phyloP scores from a whole-genome alignment of 1,140 invertebrate species.

The Sinella curviseta region DNA sequence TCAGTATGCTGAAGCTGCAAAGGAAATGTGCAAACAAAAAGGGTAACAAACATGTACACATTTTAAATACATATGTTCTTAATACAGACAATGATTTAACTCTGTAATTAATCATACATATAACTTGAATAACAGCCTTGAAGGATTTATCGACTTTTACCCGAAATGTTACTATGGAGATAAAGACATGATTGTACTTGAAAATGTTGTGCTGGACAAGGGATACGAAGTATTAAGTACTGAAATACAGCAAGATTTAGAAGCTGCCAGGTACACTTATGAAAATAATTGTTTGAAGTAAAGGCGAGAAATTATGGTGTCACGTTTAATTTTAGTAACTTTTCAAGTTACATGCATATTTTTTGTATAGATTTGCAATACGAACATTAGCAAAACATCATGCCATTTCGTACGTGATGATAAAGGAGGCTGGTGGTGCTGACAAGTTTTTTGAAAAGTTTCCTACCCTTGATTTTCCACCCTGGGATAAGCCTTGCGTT shows the following conservation, averaged over 20 bases:
- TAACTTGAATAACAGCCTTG: no score
- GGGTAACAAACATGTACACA: background rate
- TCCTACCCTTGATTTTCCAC: background rate
- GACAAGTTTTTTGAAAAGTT: conserved; percentile 5
- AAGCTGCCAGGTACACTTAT: background rate
- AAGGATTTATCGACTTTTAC: background rate
- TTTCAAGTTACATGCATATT: no score
- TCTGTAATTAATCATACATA: no score
- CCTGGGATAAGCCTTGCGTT: background rate
- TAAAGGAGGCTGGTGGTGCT: background rate
- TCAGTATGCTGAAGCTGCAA: background rate
- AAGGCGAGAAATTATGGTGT: no score
- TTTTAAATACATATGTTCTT: background rate
- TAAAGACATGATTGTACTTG: background rate
- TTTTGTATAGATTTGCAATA: background rate
- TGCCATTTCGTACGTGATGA: conserved; percentile 27
- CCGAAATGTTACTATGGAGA: conserved; percentile 25
- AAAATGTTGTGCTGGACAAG: conserved; percentile 13
- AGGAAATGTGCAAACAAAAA: background rate
- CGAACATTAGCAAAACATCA: conserved; percentile 24
- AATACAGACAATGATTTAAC: background rate
- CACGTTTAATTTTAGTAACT: no score
- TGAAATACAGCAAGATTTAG: background rate
- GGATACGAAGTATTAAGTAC: background rate
- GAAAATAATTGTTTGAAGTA: no score